Evolutionary conservation across 2,113 vertebrate genomes (phyloP).

Genomic region (Sterrhoptilus dennistouni): DNA sequence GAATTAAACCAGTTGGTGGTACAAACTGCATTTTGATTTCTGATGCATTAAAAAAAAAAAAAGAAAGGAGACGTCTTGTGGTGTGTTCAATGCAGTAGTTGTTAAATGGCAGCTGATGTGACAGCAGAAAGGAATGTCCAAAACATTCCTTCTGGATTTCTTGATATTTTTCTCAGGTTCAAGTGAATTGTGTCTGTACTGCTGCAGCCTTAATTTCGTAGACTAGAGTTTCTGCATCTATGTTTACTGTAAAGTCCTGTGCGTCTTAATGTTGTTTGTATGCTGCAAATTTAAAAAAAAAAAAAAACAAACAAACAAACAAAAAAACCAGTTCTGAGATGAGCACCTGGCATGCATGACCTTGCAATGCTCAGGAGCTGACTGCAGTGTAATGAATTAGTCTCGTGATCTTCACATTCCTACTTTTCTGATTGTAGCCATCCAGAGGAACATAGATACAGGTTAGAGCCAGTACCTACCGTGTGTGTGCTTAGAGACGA

Average conservation of each 20-base stretch:
- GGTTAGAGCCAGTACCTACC: slow-evolving; percentile 63
- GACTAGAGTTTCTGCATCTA: not conserved
- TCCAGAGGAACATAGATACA: slow-evolving; percentile 71
- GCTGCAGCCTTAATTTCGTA: not conserved
- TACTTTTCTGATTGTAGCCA: slow-evolving; percentile 70
- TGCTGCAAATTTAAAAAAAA: not conserved
- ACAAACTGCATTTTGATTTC: not conserved
- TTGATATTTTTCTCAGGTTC: not conserved
- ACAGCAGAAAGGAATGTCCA: not conserved
- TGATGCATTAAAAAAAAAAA: not conserved
- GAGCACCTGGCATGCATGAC: slow-evolving; percentile 45
- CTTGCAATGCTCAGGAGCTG: slow-evolving; percentile 7
- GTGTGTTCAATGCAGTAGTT: not conserved
- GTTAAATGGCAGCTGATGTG: slow-evolving; percentile 24
- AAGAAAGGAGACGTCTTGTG: not conserved
- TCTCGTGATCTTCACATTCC: slow-evolving; percentile 51
- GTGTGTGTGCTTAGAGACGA: slow-evolving; percentile 49
- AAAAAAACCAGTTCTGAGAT: not conserved
- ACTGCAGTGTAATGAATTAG: slow-evolving; percentile 42
- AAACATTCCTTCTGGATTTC: slow-evolving; percentile 21
- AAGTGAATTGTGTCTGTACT: not conserved
- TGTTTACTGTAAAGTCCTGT: not conserved
- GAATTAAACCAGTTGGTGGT: slow-evolving; percentile 14
- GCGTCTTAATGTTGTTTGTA: not conserved
- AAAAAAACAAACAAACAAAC: not conserved